Percentiles rank a stretch among this genome's conserved stretches.
Conservation (phyloP, 2,797 vertebrate genomes). For the Malacoctenus gilli region DNA sequence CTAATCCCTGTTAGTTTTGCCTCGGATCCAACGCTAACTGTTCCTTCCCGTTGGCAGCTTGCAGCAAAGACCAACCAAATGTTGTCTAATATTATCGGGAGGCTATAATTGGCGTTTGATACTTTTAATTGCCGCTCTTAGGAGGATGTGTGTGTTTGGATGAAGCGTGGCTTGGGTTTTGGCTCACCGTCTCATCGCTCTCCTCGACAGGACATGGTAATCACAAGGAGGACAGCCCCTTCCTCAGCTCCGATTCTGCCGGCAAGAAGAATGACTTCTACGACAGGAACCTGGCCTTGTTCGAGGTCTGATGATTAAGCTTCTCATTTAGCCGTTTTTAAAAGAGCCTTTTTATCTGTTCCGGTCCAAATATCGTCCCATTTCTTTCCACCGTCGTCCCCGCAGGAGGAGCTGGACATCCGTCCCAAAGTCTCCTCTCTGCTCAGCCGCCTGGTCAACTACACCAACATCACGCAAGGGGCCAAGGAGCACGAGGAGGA, state of each 20-base stretch:
- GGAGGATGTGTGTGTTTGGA: background rate
- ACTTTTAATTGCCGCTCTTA: background rate
- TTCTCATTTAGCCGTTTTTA: background rate
- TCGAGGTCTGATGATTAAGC: slow-evolving; percentile 83
- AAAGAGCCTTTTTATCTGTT: background rate
- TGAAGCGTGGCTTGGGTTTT: background rate
- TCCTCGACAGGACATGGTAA: slow-evolving; percentile 85
- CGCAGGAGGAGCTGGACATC: slow-evolving; percentile 96
- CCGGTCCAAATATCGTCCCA: background rate
- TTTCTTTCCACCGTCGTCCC: background rate
- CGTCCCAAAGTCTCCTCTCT: slow-evolving; percentile 98
- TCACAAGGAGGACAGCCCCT: slow-evolving; percentile 94
- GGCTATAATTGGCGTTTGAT: too few relatives aligned
- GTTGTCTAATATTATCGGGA: background rate
- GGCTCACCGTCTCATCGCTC: background rate
- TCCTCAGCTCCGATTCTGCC: slow-evolving; percentile 85
- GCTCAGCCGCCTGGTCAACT: slow-evolving; percentile 96
- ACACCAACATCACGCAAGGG: slow-evolving; percentile 96
- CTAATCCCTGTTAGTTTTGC: background rate
- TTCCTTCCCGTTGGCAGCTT: background rate
- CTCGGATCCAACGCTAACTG: background rate
- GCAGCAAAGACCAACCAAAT: background rate
- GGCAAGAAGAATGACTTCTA: slow-evolving; percentile 91
- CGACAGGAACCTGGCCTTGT: slow-evolving; percentile 93
- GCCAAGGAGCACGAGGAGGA: slow-evolving; percentile 97